Base-by-base conservation (phyloP, 2,888 invertebrate genomes). In the Agrilus biguttatus region DNA sequence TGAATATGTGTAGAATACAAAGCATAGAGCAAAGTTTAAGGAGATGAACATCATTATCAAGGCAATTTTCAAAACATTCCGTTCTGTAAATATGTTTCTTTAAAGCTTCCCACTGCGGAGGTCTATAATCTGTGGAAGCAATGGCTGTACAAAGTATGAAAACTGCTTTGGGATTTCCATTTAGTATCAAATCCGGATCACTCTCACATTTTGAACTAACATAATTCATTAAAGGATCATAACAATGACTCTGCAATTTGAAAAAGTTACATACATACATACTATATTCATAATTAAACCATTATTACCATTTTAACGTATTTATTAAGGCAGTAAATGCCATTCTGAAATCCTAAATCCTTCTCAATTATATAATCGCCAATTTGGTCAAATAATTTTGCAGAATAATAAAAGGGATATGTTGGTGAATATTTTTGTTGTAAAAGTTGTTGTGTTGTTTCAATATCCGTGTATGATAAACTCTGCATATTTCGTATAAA, bases 381-480 rank as follows among this genome's bases (percentile, higher is more conserved):
- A 35, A 72, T 66, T 2, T 69, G 66, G 51, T 80, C 74, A 53
- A 77, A 62, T 49, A 80, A 66, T 41, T 69, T 68, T 51, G 77
- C 77, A 50, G 78, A 71, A 51, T 80, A 82, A 56, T 72, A 80
- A 57, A 70, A 70, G 5, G 65, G 57, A 42, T 69, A 63, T 49
- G 70, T 72, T 48, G 63, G 63, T 45, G 67, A 45, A 45, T 70
- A 65, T 46, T 69, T 64, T 6, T 62, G 62, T 14, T 69, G 67
- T 14, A 77, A 54, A 57, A 67, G 73, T 1, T 68, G 65, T 2
- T 74, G 58, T 0, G 72, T 69, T 34, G 65, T 62, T 49, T 74
- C 62, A 33, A 79, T 60, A 14, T 75, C 73, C 0, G 66, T 62
- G 45, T 67, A 72, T 0, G 62, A 51, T 42, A 74, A 54, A 37